Conservation (phyloP, 37 sponge, comb jelly and placozoan genomes). For the Halisarca cf. caerulea region DNA sequence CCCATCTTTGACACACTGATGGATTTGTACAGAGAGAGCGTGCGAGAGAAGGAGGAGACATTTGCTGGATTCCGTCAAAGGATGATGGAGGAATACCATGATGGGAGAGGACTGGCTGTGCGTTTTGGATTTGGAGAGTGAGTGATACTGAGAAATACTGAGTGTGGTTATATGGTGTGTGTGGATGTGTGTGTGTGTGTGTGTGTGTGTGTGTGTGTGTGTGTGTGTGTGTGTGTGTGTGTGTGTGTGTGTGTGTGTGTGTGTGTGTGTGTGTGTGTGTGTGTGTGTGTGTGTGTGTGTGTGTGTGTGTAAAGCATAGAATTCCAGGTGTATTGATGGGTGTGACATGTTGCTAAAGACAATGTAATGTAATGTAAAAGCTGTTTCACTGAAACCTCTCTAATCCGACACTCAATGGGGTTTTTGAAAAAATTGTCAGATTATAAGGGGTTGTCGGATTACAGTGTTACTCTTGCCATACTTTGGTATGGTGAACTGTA, state of each 20-base stretch:
- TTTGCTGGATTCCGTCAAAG: neutral
- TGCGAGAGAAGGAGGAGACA: neutral
- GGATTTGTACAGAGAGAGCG: neutral
- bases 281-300: neutral
- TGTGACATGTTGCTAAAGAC: no score
- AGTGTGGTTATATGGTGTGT: neutral
- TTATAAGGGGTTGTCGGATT: no score
- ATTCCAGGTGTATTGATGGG: no score
- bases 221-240: constrained; percentile 12
- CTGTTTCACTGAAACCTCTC: no score
- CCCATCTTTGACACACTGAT: neutral
- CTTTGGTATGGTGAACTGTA: no score
- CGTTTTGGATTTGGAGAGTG: constrained; percentile 4
- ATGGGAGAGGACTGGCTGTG: neutral
- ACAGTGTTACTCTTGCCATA: no score
- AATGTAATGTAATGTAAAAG: no score
- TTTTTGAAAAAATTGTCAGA: no score
- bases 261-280: neutral
- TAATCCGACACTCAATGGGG: no score
- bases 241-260: neutral
- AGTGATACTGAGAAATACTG: neutral
- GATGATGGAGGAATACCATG: neutral
- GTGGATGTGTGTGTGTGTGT: constrained; percentile 12
- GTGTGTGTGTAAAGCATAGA: neutral
- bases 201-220: constrained; percentile 40